Evolutionary conservation across 1,140 invertebrate species (phyloP), one percentile per base, ranked within the genome.

Genomic region (Pseudachorutes palmiensis): DNA sequence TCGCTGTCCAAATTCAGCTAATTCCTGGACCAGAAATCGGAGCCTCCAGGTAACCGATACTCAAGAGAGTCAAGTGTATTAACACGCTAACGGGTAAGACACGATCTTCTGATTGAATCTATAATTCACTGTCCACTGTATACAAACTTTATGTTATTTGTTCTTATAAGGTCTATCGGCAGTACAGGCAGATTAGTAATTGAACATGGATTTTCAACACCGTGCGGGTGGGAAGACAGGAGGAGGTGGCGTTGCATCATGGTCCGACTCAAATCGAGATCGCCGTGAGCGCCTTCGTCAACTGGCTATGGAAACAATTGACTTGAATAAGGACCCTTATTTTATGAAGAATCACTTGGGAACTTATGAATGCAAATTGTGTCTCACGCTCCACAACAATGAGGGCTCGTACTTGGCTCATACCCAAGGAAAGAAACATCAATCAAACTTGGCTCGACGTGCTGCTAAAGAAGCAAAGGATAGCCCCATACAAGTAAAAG

Each of bases 391-490:
- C 16, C 97, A 99, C 77, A 99, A 99, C 76, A 99, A 99, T 82
- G 97, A 99, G 80, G 97, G 97, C 1, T 98, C 94, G 77, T 99
- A 99, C 77, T 82, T 99, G 74, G 97, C 97, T 16, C 97, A 99
- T 76, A 99, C 97, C 0, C 97, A 99, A 80, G 97, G 97, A n/a
- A 99, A 99, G 78, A 99, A 99, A 75, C 97, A 99, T 90, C 97
- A 99, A 79, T 92, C 94, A 0, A 99, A 99, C 81, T 83, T 99
- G 75, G 97, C 96, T 5, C 82, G 97, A 41, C 82, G 97, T 80
- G 97, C 97, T 60, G 97, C 97, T 0, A 98, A 98, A 79, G 97
- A 99, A 80, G 96, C 97, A 2, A 97, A 97, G 78, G 97, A 99
- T 81, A 87, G 91, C 12, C 95, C 95, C 0, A 87, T 89, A 49